A percentile compares a stretch with the other conserved stretches of the same genome.
Conservation (phyloP, 1,140 invertebrate genomes). For the Ostrea denselamellosa region DNA sequence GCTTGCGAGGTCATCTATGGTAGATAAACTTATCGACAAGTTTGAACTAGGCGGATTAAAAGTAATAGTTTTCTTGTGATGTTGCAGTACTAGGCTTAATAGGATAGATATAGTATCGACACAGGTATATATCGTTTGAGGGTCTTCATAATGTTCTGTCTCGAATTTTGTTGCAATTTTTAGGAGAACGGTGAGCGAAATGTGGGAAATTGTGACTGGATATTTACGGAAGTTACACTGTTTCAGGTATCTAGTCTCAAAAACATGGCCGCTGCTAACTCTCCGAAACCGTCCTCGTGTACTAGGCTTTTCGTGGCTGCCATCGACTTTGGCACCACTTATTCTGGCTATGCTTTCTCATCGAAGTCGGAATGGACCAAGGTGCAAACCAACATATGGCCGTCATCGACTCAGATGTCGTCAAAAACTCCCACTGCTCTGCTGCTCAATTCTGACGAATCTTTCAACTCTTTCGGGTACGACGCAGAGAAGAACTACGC, state of each 20-base stretch:
- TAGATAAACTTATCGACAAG: neutral
- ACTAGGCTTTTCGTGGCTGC: conserved; percentile 80
- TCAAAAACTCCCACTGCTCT: conserved; percentile 48
- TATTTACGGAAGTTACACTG: neutral
- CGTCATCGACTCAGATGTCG: conserved; percentile 39
- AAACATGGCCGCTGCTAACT: conserved; percentile 10
- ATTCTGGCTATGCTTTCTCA: conserved; percentile 82
- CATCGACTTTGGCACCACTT: conserved; percentile 83
- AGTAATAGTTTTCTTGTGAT: no score
- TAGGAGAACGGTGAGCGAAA: no score
- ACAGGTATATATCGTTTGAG: no score
- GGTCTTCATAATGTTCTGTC: no score
- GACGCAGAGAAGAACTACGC: conserved; percentile 51
- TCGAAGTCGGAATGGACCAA: conserved; percentile 42
- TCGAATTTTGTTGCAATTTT: no score
- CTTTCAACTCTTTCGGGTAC: conserved; percentile 51
- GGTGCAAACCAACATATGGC: conserved; percentile 49
- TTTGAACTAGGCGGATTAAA: neutral
- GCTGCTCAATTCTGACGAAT: conserved; percentile 36
- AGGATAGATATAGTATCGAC: no score
- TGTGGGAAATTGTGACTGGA: neutral
- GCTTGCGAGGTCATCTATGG: neutral
- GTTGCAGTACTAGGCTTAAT: no score
- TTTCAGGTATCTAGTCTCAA: neutral
- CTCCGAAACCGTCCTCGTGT: conserved; percentile 40